These are phyloP conservation scores for Spinibarbus caldwelli DNA, from an alignment of 2,797 vertebrate genomes.

Conservation along the genomic window DNA sequence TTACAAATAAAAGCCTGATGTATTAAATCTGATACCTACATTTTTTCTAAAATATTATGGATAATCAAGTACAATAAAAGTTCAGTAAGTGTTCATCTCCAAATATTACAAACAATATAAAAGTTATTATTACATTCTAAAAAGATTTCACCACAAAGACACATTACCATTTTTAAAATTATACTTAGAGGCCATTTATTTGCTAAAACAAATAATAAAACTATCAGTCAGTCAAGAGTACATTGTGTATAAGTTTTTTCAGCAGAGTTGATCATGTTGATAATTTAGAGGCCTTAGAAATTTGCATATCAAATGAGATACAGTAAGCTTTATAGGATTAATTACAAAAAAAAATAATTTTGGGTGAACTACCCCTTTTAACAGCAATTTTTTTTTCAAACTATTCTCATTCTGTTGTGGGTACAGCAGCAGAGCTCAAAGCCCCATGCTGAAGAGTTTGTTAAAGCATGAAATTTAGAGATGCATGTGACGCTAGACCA, in stretches of 20 bases:
- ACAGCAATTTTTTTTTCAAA: not conserved
- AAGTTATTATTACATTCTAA: not conserved
- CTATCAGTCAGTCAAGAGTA: no score
- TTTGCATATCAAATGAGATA: not conserved
- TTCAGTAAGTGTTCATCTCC: not conserved
- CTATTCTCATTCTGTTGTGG: not conserved
- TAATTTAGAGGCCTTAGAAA: not conserved
- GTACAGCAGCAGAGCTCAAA: constrained; percentile 27
- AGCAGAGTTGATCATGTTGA: not conserved
- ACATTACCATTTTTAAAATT: no score
- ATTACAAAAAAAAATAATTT: not conserved
- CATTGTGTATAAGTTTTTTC: not conserved
- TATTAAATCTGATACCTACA: not conserved
- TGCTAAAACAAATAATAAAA: no score
- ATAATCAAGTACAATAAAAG: not conserved
- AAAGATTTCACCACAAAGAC: not conserved
- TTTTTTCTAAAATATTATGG: not conserved
- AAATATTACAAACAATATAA: not conserved
- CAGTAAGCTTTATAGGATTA: not conserved
- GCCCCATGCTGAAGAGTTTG: constrained; percentile 32
- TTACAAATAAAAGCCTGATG: not conserved
- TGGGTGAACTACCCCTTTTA: constrained; percentile 2
- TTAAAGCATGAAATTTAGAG: constrained; percentile 48
- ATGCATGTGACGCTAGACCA: constrained; percentile 30
- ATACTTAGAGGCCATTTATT: not conserved